Evolutionary conservation across 2,888 invertebrate genomes (phyloP).

Genomic region (Copidosoma aretas): DNA sequence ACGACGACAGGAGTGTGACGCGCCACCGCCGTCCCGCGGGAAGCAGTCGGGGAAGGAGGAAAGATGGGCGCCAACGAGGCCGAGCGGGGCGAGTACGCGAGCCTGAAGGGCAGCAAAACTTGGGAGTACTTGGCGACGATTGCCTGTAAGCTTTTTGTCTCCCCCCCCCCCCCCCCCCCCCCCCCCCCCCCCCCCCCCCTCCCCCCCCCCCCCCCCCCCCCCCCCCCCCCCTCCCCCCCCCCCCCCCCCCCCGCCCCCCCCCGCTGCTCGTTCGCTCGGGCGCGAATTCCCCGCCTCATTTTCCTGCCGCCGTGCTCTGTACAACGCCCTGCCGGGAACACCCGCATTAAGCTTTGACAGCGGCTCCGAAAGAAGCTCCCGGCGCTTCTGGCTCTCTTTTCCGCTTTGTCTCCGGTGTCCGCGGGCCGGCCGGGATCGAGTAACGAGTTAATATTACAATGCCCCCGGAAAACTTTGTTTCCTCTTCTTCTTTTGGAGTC

Average conservation of each 20-base stretch:
- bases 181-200: neutral
- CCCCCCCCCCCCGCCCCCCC: neutral
- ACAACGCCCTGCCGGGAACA: neutral
- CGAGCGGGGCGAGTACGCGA: constrained; percentile 46
- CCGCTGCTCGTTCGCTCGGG: neutral
- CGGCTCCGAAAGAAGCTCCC: neutral
- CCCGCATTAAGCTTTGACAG: constrained; percentile 7
- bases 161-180: neutral
- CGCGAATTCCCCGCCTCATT: neutral
- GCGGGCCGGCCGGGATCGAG: neutral
- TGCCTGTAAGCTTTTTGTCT: constrained; percentile 44
- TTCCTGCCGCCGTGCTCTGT: neutral
- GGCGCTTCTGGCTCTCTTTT: neutral
- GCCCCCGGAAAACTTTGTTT: neutral
- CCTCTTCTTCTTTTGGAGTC: neutral
- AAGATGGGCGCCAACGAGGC: constrained; percentile 7
- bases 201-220: neutral
- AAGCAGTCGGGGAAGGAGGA: neutral
- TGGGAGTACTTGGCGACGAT: constrained; percentile 49
- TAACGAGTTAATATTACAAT: neutral
- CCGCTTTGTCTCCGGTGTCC: neutral
- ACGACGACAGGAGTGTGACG: too few relatives aligned
- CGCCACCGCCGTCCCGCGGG: neutral
- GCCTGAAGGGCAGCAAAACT: constrained; percentile 47
- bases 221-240: neutral